phyloP scores from a whole-genome alignment of 2,888 invertebrate genomes.

The Trachelus iudaicus region DNA sequence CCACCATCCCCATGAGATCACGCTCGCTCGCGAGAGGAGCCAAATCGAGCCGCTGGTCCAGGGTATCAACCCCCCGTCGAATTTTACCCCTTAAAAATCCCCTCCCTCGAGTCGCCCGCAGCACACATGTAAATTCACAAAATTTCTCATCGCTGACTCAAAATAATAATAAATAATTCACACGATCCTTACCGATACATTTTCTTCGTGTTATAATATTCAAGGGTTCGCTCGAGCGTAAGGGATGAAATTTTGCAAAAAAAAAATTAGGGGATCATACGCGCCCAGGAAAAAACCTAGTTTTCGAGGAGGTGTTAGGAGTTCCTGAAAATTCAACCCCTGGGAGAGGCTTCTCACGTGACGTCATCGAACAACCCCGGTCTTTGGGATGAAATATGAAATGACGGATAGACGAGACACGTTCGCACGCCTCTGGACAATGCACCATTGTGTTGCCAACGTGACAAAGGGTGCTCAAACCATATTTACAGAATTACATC shows the following conservation, averaged over 20 bases:
- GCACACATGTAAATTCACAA: neutral
- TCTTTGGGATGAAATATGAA: constrained; percentile 23
- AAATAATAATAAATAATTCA: neutral
- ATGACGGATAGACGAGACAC: neutral
- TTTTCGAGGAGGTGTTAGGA: neutral
- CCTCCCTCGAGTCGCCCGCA: fast-evolving
- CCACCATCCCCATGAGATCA: too few species aligned
- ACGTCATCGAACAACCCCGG: constrained; percentile 30
- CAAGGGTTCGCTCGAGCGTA: neutral
- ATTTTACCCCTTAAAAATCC: neutral
- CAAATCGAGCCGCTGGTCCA: neutral
- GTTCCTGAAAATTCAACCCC: neutral
- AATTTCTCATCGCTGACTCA: neutral
- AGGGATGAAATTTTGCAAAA: neutral
- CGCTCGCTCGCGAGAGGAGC: too few species aligned
- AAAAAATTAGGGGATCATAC: neutral
- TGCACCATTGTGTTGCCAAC: neutral
- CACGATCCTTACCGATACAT: neutral
- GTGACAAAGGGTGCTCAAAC: neutral
- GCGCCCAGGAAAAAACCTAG: neutral
- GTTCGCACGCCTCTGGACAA: neutral
- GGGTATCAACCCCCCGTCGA: neutral
- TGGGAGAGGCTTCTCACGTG: neutral
- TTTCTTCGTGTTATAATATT: neutral
- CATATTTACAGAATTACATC: neutral